A percentile compares a stretch with the other conserved stretches of the same genome.
Evolutionary conservation across 2,888 invertebrate genomes (phyloP).

Genomic region (Cacoxenus indagator): DNA sequence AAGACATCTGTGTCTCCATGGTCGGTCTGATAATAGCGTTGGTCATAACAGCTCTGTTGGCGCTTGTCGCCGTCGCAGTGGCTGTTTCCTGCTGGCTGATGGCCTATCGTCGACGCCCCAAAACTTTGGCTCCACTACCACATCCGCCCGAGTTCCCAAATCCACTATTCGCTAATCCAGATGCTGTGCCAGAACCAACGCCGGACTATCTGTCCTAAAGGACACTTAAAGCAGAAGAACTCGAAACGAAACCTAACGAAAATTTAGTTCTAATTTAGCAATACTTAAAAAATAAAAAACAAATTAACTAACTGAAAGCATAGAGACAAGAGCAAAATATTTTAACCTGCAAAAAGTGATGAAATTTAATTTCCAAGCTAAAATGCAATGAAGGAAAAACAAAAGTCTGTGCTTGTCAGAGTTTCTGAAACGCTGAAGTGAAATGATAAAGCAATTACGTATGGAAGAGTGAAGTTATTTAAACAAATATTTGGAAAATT

Average conservation of each 20-base stretch:
- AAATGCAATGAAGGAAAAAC: slow-evolving; percentile 46
- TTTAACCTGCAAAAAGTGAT: slow-evolving; percentile 66
- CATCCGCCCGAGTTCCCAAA: slow-evolving; percentile 97
- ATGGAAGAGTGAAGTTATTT: slow-evolving; percentile 41
- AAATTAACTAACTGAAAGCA: slow-evolving; percentile 26
- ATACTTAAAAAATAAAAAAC: slow-evolving; percentile 16
- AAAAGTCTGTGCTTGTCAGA: slow-evolving; percentile 53
- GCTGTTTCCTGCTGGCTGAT: slow-evolving; percentile 96
- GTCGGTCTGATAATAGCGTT: slow-evolving; percentile 93
- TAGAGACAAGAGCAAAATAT: slow-evolving; percentile 46
- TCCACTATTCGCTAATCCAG: slow-evolving; percentile 88
- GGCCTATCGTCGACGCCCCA: slow-evolving; percentile 90
- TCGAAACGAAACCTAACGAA: slow-evolving; percentile 29
- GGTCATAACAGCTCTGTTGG: slow-evolving; percentile 90
- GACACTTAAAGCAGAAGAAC: slow-evolving; percentile 36
- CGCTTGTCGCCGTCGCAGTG: slow-evolving; percentile 92
- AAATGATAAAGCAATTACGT: slow-evolving; percentile 30
- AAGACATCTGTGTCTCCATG: slow-evolving; percentile 94
- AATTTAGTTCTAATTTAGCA: slow-evolving; percentile 51
- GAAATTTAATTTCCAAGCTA: slow-evolving; percentile 45
- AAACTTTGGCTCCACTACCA: slow-evolving; percentile 89
- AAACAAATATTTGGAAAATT: slow-evolving; percentile 24
- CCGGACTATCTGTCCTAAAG: slow-evolving; percentile 81
- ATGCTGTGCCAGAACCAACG: slow-evolving; percentile 85
- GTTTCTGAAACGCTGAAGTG: slow-evolving; percentile 41